phyloP scores from a whole-genome alignment of 2,797 vertebrate genomes.

The Sebastes iracundus region DNA sequence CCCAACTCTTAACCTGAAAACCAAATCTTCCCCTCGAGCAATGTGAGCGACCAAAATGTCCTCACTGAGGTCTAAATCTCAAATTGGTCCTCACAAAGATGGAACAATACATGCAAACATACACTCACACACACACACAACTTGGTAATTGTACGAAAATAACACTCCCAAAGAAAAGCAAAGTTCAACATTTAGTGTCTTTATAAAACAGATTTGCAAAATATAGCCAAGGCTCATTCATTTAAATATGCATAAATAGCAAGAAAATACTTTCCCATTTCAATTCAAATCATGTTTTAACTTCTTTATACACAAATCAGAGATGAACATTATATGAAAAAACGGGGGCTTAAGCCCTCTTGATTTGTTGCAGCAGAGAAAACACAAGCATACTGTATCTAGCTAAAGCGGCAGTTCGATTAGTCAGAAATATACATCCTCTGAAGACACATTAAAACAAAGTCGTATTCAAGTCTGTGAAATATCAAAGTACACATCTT shows the following conservation, averaged over 20 bases:
- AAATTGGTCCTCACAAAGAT: not conserved
- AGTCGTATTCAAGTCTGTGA: slow-evolving; percentile 81
- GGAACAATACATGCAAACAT: not conserved
- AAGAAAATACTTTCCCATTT: slow-evolving; percentile 86
- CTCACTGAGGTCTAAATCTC: not conserved
- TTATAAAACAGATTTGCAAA: slow-evolving; percentile 89
- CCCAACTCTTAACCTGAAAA: not conserved
- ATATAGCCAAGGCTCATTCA: slow-evolving; percentile 87
- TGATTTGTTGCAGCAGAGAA: slow-evolving; percentile 74
- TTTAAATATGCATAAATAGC: slow-evolving; percentile 90
- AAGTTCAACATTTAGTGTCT: slow-evolving; percentile 84
- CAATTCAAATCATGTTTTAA: slow-evolving; percentile 74
- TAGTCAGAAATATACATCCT: slow-evolving; percentile 73
- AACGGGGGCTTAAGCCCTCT: slow-evolving; percentile 58
- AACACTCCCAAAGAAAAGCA: slow-evolving; percentile 61
- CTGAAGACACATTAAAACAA: slow-evolving; percentile 71
- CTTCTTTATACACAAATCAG: slow-evolving; percentile 77
- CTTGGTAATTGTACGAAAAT: slow-evolving; percentile 6
- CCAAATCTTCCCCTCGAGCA: not conserved
- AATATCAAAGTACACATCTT: slow-evolving; percentile 83
- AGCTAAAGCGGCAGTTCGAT: slow-evolving; percentile 72
- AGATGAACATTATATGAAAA: slow-evolving; percentile 70
- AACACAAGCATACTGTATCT: slow-evolving; percentile 72
- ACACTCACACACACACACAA: not conserved
- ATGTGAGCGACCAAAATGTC: not conserved